phyloP scores from a whole-genome alignment of 2,888 invertebrate genomes.

The Blastobasis lacticolella region DNA sequence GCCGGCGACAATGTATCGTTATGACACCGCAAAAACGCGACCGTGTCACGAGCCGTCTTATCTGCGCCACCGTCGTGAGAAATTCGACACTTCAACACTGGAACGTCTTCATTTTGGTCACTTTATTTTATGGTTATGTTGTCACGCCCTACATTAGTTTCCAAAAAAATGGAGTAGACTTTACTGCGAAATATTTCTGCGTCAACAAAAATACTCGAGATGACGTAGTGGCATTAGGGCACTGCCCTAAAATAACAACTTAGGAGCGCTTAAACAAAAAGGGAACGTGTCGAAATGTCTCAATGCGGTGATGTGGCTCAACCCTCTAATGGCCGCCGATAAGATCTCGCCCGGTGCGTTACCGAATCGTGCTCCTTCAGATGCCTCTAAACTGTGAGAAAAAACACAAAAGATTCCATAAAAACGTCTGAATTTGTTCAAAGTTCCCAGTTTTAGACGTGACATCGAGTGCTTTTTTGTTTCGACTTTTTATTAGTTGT shows the following conservation, averaged over 20 bases:
- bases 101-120: conserved; percentile 37
- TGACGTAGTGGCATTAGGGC: conserved; percentile 26
- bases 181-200: not conserved
- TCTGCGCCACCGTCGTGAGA: conserved; percentile 55
- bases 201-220: conserved; percentile 17
- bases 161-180: too few relatives aligned
- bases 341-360: conserved; percentile 64
- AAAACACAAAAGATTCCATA: conserved; percentile 64
- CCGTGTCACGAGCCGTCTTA: conserved; percentile 39
- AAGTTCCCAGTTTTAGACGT: conserved; percentile 58
- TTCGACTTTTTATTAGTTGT: conserved; percentile 47
- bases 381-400: conserved; percentile 67
- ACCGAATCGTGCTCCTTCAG: conserved; percentile 67
- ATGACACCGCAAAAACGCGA: conserved; percentile 63
- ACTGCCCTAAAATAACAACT: conserved; percentile 53
- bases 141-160: too few relatives aligned
- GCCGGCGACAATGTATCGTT: conserved; percentile 49
- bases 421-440: conserved; percentile 62
- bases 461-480: conserved; percentile 63
- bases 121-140: too few relatives aligned
- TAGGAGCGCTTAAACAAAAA: conserved; percentile 41
- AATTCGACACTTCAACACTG: conserved; percentile 26
- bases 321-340: conserved; percentile 62
- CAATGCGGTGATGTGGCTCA: conserved; percentile 43
- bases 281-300: conserved; percentile 65